Evolutionary conservation across 2,113 vertebrate genomes (phyloP).

Genomic region (Hucho hucho): DNA sequence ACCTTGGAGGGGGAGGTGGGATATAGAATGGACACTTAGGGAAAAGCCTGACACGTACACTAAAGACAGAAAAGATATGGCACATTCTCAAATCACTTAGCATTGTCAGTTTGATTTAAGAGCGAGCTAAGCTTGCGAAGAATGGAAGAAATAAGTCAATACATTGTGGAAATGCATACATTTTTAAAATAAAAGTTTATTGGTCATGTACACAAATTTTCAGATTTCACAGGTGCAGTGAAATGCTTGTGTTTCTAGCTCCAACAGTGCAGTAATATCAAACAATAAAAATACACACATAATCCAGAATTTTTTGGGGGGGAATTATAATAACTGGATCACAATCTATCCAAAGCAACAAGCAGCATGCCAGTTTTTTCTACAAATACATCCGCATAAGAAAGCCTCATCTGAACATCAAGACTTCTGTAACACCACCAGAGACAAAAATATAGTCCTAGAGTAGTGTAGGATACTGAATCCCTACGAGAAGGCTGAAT

Average conservation of each 20-base stretch:
- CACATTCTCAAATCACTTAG: constrained; percentile 17
- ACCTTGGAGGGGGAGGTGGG: constrained; percentile 19
- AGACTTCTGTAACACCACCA: constrained; percentile 18
- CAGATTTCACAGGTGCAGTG: no score
- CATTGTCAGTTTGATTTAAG: constrained; percentile 28
- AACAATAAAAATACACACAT: no score
- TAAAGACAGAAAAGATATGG: neutral
- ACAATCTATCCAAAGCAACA: constrained; percentile 39
- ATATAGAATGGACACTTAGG: constrained; percentile 10
- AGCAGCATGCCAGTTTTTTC: constrained; percentile 50
- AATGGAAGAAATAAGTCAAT: constrained; percentile 63
- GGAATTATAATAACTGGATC: constrained; percentile 65
- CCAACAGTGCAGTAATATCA: no score
- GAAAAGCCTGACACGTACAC: neutral
- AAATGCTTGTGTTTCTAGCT: no score
- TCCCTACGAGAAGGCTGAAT: no score
- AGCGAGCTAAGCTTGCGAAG: constrained; percentile 44
- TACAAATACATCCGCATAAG: constrained; percentile 36
- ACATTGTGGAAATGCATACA: constrained; percentile 42
- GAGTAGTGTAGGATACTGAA: neutral
- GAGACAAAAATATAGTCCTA: constrained; percentile 17
- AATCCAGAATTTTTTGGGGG: no score
- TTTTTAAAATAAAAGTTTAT: no score
- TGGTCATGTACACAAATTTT: no score
- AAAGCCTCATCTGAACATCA: constrained; percentile 4